Base-by-base conservation (phyloP, 2,113 vertebrate genomes). In the Mixornis gularis region DNA sequence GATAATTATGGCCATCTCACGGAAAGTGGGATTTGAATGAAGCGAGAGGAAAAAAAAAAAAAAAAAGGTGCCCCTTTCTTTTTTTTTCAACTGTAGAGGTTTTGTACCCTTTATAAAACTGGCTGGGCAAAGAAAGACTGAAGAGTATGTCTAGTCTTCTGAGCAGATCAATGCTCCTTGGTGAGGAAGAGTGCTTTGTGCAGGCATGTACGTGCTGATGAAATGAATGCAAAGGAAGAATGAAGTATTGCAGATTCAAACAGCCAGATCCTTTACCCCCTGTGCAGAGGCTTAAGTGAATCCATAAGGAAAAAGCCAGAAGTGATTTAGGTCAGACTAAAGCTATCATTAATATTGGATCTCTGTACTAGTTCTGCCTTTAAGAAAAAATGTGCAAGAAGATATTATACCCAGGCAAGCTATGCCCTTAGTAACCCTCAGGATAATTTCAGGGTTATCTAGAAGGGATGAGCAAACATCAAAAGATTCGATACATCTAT, bases 271-370 rank as follows among this genome's bases (percentile, higher is more conserved):
- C 65, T 74, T 69, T 3, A 11, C 13, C 17, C 38, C 12, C 78
- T 58, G 38, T 46, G 41, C 69, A 92, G 62, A 77, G 41, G 34
- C 59, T 87, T 81, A 85, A 81, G 44, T 22, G 65, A 90, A 63
- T 69, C 55, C 77, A 64, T 51, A 90, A 82, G 77, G 73, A 86
- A 94, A 88, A 89, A 93, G 52, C 25, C 70, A 22, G 79, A 80
- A 78, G 49, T 46, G 20, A 92, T 86, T 92, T 90, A 76, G 73
- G 79, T 88, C 87, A 89, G 44, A 74, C 44, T 72, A 82, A 78
- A 89, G 74, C 32, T 41, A 59, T 64, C n/a, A 59, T 86, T 91
- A 86, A 86, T 38, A 74, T 22, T 49, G 38, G 44, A 79, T 79
- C 27, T 24, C 53, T 68, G 7, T n/a, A 41, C 84, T 70, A 73